phyloP scores from a whole-genome alignment of 2,797 vertebrate genomes.

The Mycteria americana region DNA sequence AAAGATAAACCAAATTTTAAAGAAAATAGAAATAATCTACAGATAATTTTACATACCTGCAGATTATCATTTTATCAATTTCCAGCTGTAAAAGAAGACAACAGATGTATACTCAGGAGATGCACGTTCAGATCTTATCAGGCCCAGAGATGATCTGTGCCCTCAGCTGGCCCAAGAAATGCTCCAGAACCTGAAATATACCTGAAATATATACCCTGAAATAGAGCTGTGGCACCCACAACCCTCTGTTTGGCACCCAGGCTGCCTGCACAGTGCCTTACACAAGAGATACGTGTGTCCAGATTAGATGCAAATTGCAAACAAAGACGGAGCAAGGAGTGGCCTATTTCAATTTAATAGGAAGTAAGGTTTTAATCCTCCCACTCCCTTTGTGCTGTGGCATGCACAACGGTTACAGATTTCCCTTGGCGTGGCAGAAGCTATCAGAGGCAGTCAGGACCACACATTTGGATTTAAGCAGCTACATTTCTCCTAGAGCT shows the following conservation, averaged over 20 bases:
- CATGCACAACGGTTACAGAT: background rate
- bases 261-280: background rate
- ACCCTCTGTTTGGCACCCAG: background rate
- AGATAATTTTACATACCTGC: background rate
- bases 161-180: background rate
- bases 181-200: background rate
- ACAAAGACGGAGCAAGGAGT: background rate
- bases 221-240: background rate
- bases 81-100: background rate
- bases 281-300: background rate
- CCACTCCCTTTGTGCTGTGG: rapidly evolving
- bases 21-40: background rate
- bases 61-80: background rate
- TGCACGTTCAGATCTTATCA: background rate
- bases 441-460: background rate
- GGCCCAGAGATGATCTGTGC: background rate
- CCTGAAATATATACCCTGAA: background rate
- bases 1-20: background rate
- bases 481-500: background rate
- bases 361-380: background rate
- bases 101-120: background rate
- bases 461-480: background rate
- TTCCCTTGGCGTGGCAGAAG: background rate
- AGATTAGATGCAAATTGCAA: background rate
- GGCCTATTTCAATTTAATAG: background rate